phyloP scores from a whole-genome alignment of 2,888 invertebrate genomes.

The Protophormia terraenovae region DNA sequence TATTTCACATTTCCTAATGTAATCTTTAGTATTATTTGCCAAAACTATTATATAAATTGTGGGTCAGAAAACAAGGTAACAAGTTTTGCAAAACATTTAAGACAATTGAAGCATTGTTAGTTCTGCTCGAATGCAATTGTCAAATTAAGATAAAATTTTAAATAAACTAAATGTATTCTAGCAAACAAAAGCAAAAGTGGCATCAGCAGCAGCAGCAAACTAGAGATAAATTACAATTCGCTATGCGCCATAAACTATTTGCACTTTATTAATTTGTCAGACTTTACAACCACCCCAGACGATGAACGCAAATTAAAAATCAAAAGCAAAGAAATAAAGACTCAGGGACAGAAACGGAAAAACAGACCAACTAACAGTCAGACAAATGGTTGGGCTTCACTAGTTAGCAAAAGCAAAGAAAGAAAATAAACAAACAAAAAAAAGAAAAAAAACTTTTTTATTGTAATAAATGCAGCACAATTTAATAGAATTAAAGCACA shows the following conservation, averaged over 20 bases:
- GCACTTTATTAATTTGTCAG: slow-evolving; percentile 69
- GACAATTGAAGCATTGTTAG: slow-evolving; percentile 57
- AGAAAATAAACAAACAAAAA: neutral
- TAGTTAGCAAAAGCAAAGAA: slow-evolving; percentile 21
- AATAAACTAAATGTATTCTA: slow-evolving; percentile 35
- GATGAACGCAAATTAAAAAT: neutral
- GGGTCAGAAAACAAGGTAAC: neutral
- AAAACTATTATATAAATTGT: neutral
- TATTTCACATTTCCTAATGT: too few species aligned
- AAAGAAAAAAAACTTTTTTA: neutral
- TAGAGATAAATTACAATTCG: slow-evolving; percentile 61
- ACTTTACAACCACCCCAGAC: slow-evolving; percentile 35
- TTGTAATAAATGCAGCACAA: slow-evolving; percentile 24
- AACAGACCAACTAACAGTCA: slow-evolving; percentile 2
- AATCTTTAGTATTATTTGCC: neutral
- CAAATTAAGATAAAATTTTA: slow-evolving; percentile 48
- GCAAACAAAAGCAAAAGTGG: neutral
- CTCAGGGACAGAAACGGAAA: neutral
- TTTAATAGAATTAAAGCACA: slow-evolving; percentile 45
- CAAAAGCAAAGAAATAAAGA: neutral
- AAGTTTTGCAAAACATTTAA: slow-evolving; percentile 5
- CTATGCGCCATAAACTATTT: slow-evolving; percentile 65
- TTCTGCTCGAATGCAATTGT: slow-evolving; percentile 52
- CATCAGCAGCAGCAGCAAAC: neutral
- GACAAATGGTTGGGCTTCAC: slow-evolving; percentile 26